Base-by-base conservation (phyloP, 2,888 invertebrate genomes). In the Trichogramma dendrolimi region DNA sequence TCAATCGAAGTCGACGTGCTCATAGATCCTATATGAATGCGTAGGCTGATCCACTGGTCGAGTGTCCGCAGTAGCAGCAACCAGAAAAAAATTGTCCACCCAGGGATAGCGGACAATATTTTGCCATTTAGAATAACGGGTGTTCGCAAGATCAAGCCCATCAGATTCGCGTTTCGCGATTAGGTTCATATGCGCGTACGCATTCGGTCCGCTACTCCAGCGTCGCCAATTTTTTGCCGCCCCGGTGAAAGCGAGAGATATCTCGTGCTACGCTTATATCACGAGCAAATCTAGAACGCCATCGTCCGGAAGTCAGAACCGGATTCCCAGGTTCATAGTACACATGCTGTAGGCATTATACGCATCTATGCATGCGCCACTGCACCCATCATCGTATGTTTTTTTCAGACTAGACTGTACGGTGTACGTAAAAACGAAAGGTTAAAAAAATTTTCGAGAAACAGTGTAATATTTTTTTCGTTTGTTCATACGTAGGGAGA, bases 271-370 rank as follows among this genome's bases (percentile, higher is more conserved):
- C 60, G 54, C 47, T 52, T 38, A n/a, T 63, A 65, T 65, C 65
- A 27, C 53, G 1, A 27, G 27, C 55, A 40, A 58, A 65, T 65
- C 65, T 65, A 56, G 57, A 65, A 47, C 65, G 55, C 10, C 6
- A 7, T 52, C 7, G 60, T 59, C 67, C 70, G 70, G 70, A 69
- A 71, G 68, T 69, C 60, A 56, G 67, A 70, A 71, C 69, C 70
- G 68, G 70, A 70, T 70, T 57, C 68, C 67, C 67, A 68, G 69
- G 68, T 69, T 68, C 43, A 46, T 4, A 53, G 55, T 48, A 55
- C 54, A 11, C 41, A 47, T 5, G 11, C 46, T 5, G 55, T 38
- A n/a, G 3, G n/a, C n/a, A 46, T 46, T 10, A n/a, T n/a, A 46
- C 46, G 64, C 60, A 64, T 67, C 50, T 27, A 27, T 27, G 27